Evolutionary conservation across 2,888 invertebrate genomes (phyloP).

Genomic region (Apocheima hispidaria): DNA sequence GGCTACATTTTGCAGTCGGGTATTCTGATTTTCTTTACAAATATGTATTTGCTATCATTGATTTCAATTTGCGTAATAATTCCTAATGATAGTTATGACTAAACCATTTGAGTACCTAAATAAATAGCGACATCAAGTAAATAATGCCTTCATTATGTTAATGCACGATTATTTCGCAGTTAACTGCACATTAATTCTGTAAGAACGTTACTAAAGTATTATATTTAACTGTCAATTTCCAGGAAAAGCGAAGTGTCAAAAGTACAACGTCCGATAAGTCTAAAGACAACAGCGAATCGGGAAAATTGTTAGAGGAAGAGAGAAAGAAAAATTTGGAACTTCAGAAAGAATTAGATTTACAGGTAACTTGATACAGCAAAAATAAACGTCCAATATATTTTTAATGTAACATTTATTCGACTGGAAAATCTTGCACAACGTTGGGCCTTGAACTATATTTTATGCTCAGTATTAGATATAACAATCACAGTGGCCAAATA

Average conservation of each 20-base stretch:
- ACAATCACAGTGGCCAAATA: slow-evolving; percentile 2
- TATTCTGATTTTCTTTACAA: neutral
- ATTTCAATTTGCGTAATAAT: neutral
- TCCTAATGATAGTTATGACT: neutral
- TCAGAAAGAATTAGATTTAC: slow-evolving; percentile 95
- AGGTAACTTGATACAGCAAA: slow-evolving; percentile 88
- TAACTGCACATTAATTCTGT: neutral
- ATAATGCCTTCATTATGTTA: slow-evolving; percentile 3
- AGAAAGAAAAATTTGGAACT: slow-evolving; percentile 90
- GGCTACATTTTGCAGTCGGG: neutral
- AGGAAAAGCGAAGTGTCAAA: slow-evolving; percentile 83
- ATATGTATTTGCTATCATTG: neutral
- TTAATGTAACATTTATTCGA: slow-evolving; percentile 14
- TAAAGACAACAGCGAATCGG: slow-evolving; percentile 86
- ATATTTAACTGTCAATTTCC: slow-evolving; percentile 50
- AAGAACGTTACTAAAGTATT: slow-evolving; percentile 3
- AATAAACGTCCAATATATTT: neutral
- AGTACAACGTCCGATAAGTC: slow-evolving; percentile 78
- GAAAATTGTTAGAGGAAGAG: slow-evolving; percentile 91
- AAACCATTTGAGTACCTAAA: neutral
- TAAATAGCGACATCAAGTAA: slow-evolving; percentile 21
- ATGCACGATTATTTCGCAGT: slow-evolving; percentile 8
- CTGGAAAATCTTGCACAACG: slow-evolving; percentile 13
- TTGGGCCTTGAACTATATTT: slow-evolving; percentile 14
- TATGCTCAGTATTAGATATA: neutral